These are phyloP conservation scores for Aulostomus chinensis DNA, from an alignment of 2,797 vertebrate genomes.

Conservation along the genomic window DNA sequence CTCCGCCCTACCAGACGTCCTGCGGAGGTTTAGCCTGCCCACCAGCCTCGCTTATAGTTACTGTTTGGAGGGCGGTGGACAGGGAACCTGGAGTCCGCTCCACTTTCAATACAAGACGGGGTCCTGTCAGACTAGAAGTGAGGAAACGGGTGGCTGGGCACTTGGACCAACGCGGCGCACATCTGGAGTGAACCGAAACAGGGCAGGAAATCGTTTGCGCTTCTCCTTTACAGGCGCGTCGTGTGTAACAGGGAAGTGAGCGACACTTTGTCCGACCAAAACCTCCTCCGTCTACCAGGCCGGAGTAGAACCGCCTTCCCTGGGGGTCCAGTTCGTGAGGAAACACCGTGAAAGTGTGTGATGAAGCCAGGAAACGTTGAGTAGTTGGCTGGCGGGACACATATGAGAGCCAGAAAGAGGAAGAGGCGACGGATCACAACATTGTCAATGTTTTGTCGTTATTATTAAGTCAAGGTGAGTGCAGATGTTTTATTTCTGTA, in stretches of 20 bases:
- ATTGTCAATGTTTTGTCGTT: conserved; percentile 40
- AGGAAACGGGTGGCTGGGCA: no score
- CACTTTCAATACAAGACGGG: no score
- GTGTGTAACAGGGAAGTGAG: conserved; percentile 64
- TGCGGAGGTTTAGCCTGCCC: conserved; percentile 35
- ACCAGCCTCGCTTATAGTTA: not conserved
- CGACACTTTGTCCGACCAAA: no score
- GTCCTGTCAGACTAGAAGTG: no score
- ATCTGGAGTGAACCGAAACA: no score
- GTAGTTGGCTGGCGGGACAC: conserved; percentile 8
- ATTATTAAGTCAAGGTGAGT: conserved; percentile 32
- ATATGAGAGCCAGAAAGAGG: conserved; percentile 22
- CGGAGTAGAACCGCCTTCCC: no score
- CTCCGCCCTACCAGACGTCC: conserved; percentile 57
- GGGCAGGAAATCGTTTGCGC: conserved; percentile 65
- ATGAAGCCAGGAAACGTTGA: conserved; percentile 14
- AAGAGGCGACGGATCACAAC: conserved; percentile 31
- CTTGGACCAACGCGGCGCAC: no score
- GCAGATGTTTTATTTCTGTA: no score
- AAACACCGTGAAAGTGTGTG: not conserved
- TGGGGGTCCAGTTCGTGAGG: no score
- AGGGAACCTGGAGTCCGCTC: no score
- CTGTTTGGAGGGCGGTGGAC: no score
- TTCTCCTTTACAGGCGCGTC: not conserved
- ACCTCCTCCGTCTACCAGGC: no score